Base-by-base conservation (phyloP, 2,888 invertebrate species). In the Pterobdella sp. region DNA sequence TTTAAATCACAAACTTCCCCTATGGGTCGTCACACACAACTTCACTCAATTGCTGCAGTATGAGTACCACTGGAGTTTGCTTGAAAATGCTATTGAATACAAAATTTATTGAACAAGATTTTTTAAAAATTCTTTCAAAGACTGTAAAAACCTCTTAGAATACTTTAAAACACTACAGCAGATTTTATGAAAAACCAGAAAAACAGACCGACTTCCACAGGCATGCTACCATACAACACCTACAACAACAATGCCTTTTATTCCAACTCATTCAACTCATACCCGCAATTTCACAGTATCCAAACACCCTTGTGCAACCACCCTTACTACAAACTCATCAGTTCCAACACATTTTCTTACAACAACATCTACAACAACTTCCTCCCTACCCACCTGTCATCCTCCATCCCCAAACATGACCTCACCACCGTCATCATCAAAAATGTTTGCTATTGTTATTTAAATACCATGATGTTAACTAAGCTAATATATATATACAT, bases 381-480 rank as follows among this genome's bases (percentile, higher is more conserved):
- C 60, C 29, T 56, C 18, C 42, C 42, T 70, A 32, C 70, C 70
- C 32, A 52, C 29, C 52, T 71, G 18, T 36, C 37, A 37, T 36
- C 68, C 68, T 70, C 42, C 29, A 26, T 52, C 18, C 42, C 26
- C 49, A 69, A 52, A 60, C 78, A 79, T 31, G 81, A 81, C 72
- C 79, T 78, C 74, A 79, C 80, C 77, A 88, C 89, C 1, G 87
- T 90, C 77, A 84, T 89, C 73, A 88, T 90, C 74, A 88, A 88
- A 83, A 90, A 90, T 85, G 90, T 90, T 84, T 86, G 87, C 85
- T 72, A 31, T 18, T 3, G 60, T 64, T 22, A 26, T n/a, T 67
- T 34, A 34, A 34, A 35, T 2, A 18, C 29, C 14, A 35, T 35
- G 26, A 4, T 22, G 22, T 32, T 26, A 69, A 31, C 49, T 29